Conservation (phyloP, 2,113 vertebrate species). For the Neolamprologus brichardi region DNA sequence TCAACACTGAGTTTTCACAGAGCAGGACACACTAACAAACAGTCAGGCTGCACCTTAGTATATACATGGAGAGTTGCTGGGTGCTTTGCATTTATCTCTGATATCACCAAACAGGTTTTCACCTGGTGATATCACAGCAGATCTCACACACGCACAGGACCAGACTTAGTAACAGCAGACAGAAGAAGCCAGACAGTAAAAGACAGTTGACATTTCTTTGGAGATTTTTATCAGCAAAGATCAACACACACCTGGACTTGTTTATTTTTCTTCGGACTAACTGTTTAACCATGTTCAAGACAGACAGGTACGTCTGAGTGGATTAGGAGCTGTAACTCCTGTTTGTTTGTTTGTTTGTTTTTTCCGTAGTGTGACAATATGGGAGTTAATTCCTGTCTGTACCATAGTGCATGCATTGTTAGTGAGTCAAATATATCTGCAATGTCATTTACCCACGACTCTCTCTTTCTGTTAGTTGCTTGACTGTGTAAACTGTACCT, state of each 20-base stretch:
- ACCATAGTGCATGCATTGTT: neutral
- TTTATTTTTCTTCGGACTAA: conserved; percentile 19
- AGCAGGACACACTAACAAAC: neutral
- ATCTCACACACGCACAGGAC: neutral
- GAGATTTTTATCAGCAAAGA: conserved; percentile 16
- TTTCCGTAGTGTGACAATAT: neutral
- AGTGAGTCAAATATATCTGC: neutral
- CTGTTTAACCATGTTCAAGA: conserved; percentile 50
- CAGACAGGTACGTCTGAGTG: conserved; percentile 61
- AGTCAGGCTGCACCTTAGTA: neutral
- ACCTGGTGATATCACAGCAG: conserved; percentile 3
- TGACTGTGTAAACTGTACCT: neutral
- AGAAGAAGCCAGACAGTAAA: neutral
- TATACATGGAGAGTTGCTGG: neutral
- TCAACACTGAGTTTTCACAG: conserved; percentile 22
- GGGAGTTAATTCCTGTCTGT: neutral
- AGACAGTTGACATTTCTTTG: conserved; percentile 2
- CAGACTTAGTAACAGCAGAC: conserved; percentile 6
- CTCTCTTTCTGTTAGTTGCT: neutral
- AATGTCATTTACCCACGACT: neutral
- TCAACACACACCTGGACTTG: conserved; percentile 34
- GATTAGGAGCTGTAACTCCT: neutral
- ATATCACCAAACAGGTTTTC: neutral
- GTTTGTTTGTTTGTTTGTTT: neutral
- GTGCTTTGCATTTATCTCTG: neutral